These are phyloP conservation scores for Limnodromus scolopaceus DNA, from an alignment of 2,797 vertebrate species.

Conservation along the genomic window DNA sequence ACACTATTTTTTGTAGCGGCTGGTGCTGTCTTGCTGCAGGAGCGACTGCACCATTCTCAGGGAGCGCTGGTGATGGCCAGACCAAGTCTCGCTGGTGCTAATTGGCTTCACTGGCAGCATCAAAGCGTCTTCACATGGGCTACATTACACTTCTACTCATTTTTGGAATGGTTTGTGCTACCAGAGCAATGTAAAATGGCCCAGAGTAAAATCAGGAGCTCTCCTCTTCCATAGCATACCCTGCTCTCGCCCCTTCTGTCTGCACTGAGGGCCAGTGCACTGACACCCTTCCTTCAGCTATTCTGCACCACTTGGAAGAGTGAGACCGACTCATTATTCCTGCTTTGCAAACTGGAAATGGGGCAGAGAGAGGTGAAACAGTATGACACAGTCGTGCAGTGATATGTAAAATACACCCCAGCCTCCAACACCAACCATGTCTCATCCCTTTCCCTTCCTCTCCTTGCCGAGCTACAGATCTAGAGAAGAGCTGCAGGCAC, in stretches of 20 bases:
- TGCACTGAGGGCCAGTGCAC: not conserved
- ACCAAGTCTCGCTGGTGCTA: not conserved
- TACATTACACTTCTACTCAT: not conserved
- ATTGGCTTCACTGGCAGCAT: not conserved
- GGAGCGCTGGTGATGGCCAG: not conserved
- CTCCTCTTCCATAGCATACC: not conserved
- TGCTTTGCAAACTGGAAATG: not conserved
- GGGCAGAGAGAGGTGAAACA: not conserved
- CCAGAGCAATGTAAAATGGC: not conserved
- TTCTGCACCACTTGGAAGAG: not conserved
- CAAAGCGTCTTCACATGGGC: not conserved
- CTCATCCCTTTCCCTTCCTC: not conserved
- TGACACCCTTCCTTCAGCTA: not conserved
- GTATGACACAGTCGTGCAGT: not conserved
- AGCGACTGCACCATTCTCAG: not conserved
- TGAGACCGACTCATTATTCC: not conserved
- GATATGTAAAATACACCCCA: not conserved
- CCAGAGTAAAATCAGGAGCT: not conserved
- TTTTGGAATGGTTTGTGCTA: not conserved
- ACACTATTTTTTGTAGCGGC: not conserved
- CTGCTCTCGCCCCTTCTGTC: not conserved
- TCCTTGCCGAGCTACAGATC: not conserved
- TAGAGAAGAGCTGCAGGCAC: not conserved
- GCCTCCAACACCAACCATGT: not conserved
- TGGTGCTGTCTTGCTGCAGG: not conserved